phyloP scores from a whole-genome alignment of 2,888 invertebrate species.

The Nymphalis urticae region DNA sequence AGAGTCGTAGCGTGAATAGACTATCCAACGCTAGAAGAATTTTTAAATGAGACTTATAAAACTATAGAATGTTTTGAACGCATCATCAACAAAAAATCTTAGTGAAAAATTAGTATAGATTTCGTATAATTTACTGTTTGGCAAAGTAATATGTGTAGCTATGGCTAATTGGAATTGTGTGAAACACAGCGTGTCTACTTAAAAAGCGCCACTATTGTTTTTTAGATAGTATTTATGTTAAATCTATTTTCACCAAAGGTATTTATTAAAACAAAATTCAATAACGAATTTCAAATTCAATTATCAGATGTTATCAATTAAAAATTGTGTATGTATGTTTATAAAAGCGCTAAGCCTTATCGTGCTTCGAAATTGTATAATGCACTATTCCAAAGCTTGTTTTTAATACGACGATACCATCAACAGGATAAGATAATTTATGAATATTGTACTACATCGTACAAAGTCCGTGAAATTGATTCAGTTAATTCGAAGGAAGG shows the following conservation, averaged over 20 bases:
- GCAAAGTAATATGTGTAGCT: too few species aligned
- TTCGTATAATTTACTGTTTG: too few species aligned
- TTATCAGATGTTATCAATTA: constrained; percentile 16
- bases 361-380: constrained; percentile 19
- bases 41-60: too few species aligned
- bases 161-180: constrained; percentile 10
- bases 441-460: not conserved
- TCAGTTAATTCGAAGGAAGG: constrained; percentile 42
- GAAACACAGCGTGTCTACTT: constrained; percentile 27
- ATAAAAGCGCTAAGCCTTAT: constrained; percentile 19
- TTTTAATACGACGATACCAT: constrained; percentile 19
- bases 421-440: not conserved
- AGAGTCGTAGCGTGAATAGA: too few species aligned
- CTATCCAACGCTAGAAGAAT: too few species aligned
- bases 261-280: constrained; percentile 17
- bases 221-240: constrained; percentile 34
- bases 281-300: constrained; percentile 22
- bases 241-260: constrained; percentile 32
- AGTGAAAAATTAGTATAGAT: too few species aligned
- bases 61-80: too few species aligned
- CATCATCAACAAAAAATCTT: too few species aligned
- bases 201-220: constrained; percentile 30
- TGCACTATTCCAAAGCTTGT: constrained; percentile 18
- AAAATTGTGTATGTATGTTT: constrained; percentile 12
- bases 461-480: not conserved